Conservation (phyloP, 1,140 invertebrate genomes). For the Idris sp. region DNA sequence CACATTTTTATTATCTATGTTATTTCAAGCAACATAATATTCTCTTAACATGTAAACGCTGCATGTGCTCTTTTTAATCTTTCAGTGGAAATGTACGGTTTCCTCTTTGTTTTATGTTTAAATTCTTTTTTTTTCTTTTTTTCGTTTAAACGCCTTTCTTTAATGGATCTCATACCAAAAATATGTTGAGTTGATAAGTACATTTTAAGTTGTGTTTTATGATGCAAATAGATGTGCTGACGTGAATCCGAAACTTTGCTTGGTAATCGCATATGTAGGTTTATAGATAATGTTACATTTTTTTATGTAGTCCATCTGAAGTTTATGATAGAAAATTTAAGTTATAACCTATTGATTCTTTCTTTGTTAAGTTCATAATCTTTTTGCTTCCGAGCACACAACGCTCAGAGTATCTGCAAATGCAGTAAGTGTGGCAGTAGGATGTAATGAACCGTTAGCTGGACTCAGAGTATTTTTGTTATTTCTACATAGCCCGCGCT, state of each 20-base stretch:
- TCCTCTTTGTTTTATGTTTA: no score
- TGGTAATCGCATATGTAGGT: no score
- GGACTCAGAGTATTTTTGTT: slow-evolving; percentile 70
- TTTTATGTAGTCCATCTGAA: slow-evolving; percentile 9
- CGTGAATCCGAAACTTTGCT: no score
- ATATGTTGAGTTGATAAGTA: no score
- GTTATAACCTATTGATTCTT: slow-evolving; percentile 35
- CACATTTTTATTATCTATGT: slow-evolving; percentile 43
- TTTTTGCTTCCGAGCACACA: slow-evolving; percentile 36
- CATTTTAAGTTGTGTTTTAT: no score
- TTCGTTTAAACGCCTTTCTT: no score
- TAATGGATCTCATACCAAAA: no score
- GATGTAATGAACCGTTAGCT: slow-evolving; percentile 73
- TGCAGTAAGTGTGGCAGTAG: slow-evolving; percentile 74
- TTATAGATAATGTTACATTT: slow-evolving; percentile 30
- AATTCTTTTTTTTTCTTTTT: no score
- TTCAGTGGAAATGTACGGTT: no score
- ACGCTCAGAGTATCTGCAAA: slow-evolving; percentile 47
- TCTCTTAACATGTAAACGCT: slow-evolving; percentile 15
- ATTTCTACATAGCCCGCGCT: slow-evolving; percentile 66
- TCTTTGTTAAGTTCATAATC: slow-evolving; percentile 27
- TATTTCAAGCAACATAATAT: slow-evolving; percentile 48
- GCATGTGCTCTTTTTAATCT: slow-evolving; percentile 11
- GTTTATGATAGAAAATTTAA: slow-evolving; percentile 28
- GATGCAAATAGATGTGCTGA: no score